Conservation (phyloP, 2,888 invertebrate genomes). For the Pasiphila rectangulata region DNA sequence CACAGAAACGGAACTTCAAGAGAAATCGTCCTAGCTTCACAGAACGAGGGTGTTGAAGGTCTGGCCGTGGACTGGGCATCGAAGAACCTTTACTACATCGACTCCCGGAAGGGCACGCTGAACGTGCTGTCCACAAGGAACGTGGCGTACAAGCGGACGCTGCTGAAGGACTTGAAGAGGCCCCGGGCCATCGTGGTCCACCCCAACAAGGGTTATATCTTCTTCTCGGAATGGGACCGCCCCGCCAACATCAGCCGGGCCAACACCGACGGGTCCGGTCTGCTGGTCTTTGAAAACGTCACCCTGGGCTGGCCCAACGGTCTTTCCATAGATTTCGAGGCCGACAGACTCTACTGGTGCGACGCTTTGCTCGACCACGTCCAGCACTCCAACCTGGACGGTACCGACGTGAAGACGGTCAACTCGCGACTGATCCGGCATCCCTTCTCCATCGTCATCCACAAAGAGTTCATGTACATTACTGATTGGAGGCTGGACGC, state of each 20-base stretch:
- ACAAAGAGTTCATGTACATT: conserved; percentile 95
- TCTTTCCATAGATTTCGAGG: conserved; percentile 93
- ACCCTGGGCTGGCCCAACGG: conserved; percentile 99
- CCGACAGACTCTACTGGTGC: conserved; percentile 97
- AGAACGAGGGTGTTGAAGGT: conserved; percentile 98
- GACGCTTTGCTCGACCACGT: conserved; percentile 98
- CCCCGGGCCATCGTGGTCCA: conserved; percentile 98
- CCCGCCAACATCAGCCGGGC: conserved; percentile 98
- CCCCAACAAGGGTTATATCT: conserved; percentile 95
- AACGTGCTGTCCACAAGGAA: conserved; percentile 95
- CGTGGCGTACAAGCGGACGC: conserved; percentile 89
- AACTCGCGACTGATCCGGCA: conserved; percentile 92
- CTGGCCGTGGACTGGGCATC: conserved; percentile 97
- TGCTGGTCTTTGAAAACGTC: conserved; percentile 93
- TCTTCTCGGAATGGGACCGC: conserved; percentile 97
- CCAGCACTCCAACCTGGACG: conserved; percentile 95
- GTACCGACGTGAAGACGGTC: conserved; percentile 93
- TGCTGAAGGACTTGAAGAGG: conserved; percentile 92
- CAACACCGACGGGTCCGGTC: conserved; percentile 92
- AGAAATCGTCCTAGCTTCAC: conserved; percentile 95
- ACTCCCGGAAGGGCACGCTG: conserved; percentile 95
- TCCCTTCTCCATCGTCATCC: conserved; percentile 95
- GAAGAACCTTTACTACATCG: conserved; percentile 97
- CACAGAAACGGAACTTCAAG: conserved; percentile 89
- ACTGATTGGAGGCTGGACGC: conserved; percentile 98